Conservation (phyloP, 1,140 invertebrate species). For the Listronotus bonariensis region DNA sequence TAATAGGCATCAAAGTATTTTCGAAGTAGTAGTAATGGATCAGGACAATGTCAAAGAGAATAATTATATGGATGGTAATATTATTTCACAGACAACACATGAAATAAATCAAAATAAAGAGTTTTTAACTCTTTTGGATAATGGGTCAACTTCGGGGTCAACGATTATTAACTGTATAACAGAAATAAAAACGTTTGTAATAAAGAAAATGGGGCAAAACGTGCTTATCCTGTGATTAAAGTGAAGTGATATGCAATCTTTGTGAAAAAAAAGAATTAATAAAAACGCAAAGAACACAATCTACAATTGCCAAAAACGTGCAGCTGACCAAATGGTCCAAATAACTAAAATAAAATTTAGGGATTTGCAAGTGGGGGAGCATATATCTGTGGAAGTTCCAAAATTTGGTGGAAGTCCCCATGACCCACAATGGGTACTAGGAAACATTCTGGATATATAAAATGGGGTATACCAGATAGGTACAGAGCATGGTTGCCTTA, state of each 20-base stretch:
- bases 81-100: no score
- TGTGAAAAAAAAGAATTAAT: conserved; percentile 39
- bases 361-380: conserved; percentile 36
- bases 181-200: no score
- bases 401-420: conserved; percentile 42
- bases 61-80: no score
- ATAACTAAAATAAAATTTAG: conserved; percentile 40
- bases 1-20: no score
- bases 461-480: conserved; percentile 46
- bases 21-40: no score
- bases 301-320: conserved; percentile 38
- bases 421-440: conserved; percentile 40
- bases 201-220: no score
- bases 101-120: no score
- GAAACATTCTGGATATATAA: conserved; percentile 38
- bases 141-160: no score
- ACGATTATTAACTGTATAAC: no score
- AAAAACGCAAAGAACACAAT: conserved; percentile 36
- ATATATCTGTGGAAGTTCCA: conserved; percentile 42
- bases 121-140: no score
- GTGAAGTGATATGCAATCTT: not conserved
- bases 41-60: no score
- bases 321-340: conserved; percentile 43
- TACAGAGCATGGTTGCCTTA: conserved; percentile 39
- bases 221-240: no score